These are phyloP conservation scores for Apis dorsata DNA, from an alignment of 1,140 invertebrate species.

Conservation along the genomic window DNA sequence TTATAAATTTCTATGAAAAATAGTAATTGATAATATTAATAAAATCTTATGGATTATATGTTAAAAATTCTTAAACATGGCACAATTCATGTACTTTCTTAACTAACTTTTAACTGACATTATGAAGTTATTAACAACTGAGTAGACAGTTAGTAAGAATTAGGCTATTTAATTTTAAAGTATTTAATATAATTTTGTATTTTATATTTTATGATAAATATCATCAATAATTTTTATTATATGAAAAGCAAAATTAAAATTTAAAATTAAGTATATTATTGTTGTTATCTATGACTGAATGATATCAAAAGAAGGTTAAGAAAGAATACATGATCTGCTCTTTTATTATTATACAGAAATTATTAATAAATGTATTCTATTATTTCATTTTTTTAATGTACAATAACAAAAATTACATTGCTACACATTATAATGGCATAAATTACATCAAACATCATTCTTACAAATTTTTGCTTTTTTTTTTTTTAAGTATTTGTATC, in stretches of 20 bases:
- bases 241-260: too few species aligned
- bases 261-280: too few species aligned
- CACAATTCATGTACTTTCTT: neutral
- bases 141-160: too few species aligned
- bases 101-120: too few species aligned
- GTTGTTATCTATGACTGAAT: too few species aligned
- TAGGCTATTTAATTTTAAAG: too few species aligned
- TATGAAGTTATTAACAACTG: too few species aligned
- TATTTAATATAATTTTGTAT: too few species aligned
- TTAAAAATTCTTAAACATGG: slow-evolving; percentile 1
- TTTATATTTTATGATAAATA: too few species aligned
- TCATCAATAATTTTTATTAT: too few species aligned
- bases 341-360: slow-evolving; percentile 9
- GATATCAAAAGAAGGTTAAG: neutral
- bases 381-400: slow-evolving; percentile 14
- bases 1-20: slow-evolving; percentile 19
- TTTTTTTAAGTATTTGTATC: slow-evolving; percentile 28
- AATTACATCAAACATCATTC: slow-evolving; percentile 51
- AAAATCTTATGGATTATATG: neutral
- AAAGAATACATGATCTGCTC: neutral
- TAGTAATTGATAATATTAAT: slow-evolving; percentile 11
- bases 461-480: slow-evolving; percentile 27
- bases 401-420: slow-evolving; percentile 33
- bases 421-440: slow-evolving; percentile 48
- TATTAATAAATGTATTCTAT: slow-evolving; percentile 40